These are phyloP conservation scores for Scylla paramamosain DNA, from an alignment of 1,140 invertebrate species.

Conservation along the genomic window DNA sequence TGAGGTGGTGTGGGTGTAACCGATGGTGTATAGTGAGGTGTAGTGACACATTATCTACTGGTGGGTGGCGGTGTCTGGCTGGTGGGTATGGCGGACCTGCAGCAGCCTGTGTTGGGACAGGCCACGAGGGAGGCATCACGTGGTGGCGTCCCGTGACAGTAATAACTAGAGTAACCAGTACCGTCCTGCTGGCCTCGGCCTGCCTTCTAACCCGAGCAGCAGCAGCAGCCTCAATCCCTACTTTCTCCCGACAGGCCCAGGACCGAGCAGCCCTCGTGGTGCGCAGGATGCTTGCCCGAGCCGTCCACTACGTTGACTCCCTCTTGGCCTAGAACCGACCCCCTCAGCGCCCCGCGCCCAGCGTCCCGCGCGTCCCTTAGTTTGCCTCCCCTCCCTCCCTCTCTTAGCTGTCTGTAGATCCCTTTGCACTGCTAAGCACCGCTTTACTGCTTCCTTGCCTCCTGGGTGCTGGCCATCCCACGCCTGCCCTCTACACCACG, in stretches of 20 bases:
- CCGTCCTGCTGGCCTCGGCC: no score
- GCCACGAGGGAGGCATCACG: no score
- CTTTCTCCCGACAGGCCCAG: constrained; percentile 52
- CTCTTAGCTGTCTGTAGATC: background rate
- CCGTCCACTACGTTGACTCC: constrained; percentile 55
- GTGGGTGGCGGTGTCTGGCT: no score
- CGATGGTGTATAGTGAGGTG: no score
- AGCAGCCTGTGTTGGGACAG: no score
- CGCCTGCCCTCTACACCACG: background rate
- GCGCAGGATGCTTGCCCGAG: constrained; percentile 42
- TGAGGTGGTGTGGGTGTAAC: no score
- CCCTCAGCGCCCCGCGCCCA: background rate
- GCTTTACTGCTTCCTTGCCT: background rate
- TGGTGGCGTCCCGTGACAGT: no score
- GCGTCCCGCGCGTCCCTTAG: background rate
- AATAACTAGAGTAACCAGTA: no score
- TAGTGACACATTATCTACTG: no score
- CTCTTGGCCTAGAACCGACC: constrained; percentile 29
- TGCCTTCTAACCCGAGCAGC: no score
- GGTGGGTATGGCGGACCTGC: no score
- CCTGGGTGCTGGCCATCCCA: background rate
- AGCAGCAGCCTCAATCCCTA: background rate
- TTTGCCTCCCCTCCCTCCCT: background rate
- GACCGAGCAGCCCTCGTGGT: constrained; percentile 56
- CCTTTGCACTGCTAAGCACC: no score